Evolutionary conservation across 2,888 invertebrate genomes (phyloP), one percentile per base, ranked within the genome.

Genomic region (Seira ritae): DNA sequence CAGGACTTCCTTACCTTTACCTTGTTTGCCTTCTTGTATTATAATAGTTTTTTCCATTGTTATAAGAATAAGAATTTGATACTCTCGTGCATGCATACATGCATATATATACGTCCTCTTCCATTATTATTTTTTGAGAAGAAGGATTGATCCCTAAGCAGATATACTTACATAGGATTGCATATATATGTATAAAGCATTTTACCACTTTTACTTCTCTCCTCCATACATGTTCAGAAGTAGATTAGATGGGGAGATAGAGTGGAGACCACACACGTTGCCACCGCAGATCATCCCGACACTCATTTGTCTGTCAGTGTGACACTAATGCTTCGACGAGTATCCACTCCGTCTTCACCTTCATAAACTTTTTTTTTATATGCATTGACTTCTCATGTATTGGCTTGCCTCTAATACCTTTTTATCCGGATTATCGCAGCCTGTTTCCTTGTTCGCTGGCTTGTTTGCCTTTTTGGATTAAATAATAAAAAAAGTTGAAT

Each of bases 261-360:
- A 68, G 71, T 70, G 73, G 22, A 84, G 88, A 88, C 88, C 88
- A 87, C 88, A 88, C 88, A 88, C 86, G 87, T 72, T 72, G 88
- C 79, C 75, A 87, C 87, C 86, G 86, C 88, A 88, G 87, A 88
- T 87, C 88, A 87, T 87, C 84, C 87, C 87, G 85, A 87, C 86
- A 84, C 88, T 87, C 88, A 88, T 88, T 88, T 88, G 88, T 88
- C 88, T 87, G 87, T 88, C 86, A 86, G 82, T 84, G 87, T 88
- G 87, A 88, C 88, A 88, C 87, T 88, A 88, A 88, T 87, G 80
- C 86, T 83, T 82, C 84, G 81, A 78, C 86, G 84, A 83, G 80
- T 67, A 85, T 84, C 78, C 80, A 78, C 86, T 84, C 84, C 83
- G 84, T 85, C 86, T 84, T 83, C 87, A 87, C 80, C 80, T 75